Base-by-base conservation (phyloP, 1,140 invertebrate genomes). In the Panonychus citri region DNA sequence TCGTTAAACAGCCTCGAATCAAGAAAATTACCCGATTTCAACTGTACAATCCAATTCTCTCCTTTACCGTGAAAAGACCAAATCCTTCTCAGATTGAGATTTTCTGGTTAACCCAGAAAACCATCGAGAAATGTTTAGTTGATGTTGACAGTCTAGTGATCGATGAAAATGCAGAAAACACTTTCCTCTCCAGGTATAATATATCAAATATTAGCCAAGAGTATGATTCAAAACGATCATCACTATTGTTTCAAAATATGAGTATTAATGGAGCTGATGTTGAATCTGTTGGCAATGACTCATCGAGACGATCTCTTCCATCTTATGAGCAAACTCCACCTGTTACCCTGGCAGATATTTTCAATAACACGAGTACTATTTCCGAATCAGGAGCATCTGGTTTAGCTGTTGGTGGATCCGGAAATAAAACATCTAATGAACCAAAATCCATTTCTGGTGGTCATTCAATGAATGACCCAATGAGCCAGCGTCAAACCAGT, bases 21-120 rank as follows among this genome's bases (percentile, higher is more conserved):
- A 53, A 21, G 25, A 53, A 53, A 53, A 53, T 53, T 17, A 53
- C 30, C 3, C 28, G 52, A 7, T 53, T 53, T 21, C 52, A 53
- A 39, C 19, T 37, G 4, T 53, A 53, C 21, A 53, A 53, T 37
- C 34, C 28, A 24, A 39, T 53, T 19, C 17, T 53, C 17, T 53
- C 52, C 13, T 53, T 53, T 37, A 12, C 17, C 13, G 28, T 34
- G n/a, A 53, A 53, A 21, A 7, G 52, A 37, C n/a, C 28, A 37
- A 53, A 25, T 39, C 19, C 13, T 39, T 30, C 13, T 25, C 24
- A 53, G 27, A 19, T 53, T 34, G 52, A 53, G 2, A 37, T 53
- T 19, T 53, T 53, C 27, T 53, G 52, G 52, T 21, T 53, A 21
- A 53, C 52, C 8, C 52, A 34, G 4, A 34, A 53, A 37, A 30